Evolutionary conservation across 2,113 vertebrate genomes (phyloP), one percentile per base, ranked within the genome.

Genomic region (Mionectes macconnelli): DNA sequence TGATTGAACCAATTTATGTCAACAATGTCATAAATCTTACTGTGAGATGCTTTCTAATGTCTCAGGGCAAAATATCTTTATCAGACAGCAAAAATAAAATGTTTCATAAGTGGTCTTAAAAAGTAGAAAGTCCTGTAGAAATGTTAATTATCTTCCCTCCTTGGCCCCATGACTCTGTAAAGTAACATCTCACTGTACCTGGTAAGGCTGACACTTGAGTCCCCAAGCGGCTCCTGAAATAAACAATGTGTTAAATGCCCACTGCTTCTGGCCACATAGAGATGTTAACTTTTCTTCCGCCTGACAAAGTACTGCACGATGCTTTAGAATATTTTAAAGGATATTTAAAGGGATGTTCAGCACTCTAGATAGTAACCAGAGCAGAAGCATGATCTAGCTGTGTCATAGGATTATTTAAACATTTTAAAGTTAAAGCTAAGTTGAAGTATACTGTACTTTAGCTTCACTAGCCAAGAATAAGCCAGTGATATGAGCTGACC

Each of bases 161-260:
- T 57, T 70, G 24, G 7, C 13, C 1, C 0, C 37, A 40, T 0
- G 0, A 7, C 4, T 78, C 27, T 70, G 3, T 49, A 27, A 82
- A 59, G 24, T 59, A 24, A 19, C 30, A 50, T 66, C 6, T 67
- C n/a, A n/a, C 6, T 21, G 6, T 12, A 44, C 8, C 4, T 67
- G 28, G 12, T 19, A 66, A 56, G 18, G 62, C 8, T 9, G 45
- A 62, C 6, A 7, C 50, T 56, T 39, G 14, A 23, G 13, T 73
- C 12, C 40, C 12, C 23, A 74, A 2, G 18, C 0, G 2, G 25
- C 7, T 59, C 63, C 22, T 79, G 17, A 44, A 55, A 67, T 66
- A 76, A 69, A 45, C 8, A 47, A 5, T 21, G 5, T 39, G 10
- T 47, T 77, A 87, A 82, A 89, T 45, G 23, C 7, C 3, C 18